Percentiles rank a stretch among this genome's conserved stretches.
These are phyloP conservation scores for Epizoanthus ramosus DNA, from an alignment of 92 coral and sea anemone genomes.

Conservation along the genomic window DNA sequence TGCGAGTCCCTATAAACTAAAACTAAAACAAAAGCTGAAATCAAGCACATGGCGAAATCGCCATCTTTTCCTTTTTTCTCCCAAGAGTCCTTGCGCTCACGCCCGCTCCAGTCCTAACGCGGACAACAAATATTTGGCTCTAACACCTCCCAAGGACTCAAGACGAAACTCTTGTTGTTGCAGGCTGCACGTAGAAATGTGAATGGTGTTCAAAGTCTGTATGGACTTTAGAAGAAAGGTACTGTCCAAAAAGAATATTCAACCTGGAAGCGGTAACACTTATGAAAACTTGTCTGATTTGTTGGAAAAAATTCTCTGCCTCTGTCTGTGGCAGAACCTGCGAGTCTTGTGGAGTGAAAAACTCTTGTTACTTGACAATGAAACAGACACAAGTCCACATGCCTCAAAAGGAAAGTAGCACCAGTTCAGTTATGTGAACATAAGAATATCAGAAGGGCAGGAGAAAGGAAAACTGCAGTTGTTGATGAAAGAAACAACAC, in stretches of 20 bases:
- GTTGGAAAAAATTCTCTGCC: not conserved
- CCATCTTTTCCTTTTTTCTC: too few species aligned
- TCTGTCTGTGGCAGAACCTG: conserved; percentile 2
- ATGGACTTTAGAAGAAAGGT: conserved; percentile 18
- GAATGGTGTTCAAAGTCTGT: not conserved
- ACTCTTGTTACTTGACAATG: not conserved
- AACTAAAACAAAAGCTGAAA: too few species aligned
- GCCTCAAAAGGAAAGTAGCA: conserved; percentile 2
- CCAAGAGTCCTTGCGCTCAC: too few species aligned
- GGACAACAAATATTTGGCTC: too few species aligned
- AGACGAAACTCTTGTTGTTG: conserved; percentile 25
- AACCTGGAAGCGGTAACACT: not conserved
- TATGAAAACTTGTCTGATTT: not conserved
- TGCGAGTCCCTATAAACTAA: too few species aligned
- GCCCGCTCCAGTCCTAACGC: too few species aligned
- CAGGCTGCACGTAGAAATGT: conserved; percentile 9
- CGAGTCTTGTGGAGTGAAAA: conserved; percentile 8
- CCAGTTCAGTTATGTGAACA: not conserved
- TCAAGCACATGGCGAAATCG: too few species aligned
- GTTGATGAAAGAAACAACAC: conserved; percentile 6
- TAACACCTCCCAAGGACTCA: not conserved
- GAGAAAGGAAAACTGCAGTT: conserved; percentile 5
- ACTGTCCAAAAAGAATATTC: not conserved
- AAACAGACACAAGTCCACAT: not conserved
- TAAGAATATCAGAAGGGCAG: not conserved